Percentiles rank a stretch among this genome's conserved stretches.
These are phyloP conservation scores for Enteromius unitaeniatus DNA, from an alignment of 2,797 vertebrate species.

Conservation along the genomic window DNA sequence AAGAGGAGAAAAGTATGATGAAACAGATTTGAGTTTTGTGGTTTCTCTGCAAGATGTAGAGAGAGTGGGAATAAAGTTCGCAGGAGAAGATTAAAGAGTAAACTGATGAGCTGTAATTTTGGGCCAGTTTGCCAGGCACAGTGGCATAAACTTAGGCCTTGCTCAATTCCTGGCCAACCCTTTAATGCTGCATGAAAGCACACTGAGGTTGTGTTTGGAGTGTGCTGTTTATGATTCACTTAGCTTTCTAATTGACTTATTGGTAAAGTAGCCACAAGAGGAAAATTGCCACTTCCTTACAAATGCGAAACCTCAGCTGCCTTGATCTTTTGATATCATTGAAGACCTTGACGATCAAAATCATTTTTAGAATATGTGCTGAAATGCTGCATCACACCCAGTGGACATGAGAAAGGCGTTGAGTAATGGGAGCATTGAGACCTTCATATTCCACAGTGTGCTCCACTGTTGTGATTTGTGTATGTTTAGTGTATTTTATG, in stretches of 20 bases:
- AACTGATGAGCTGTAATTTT: conserved; percentile 64
- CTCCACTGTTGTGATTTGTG: conserved; percentile 27
- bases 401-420: not conserved
- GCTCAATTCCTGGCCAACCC: conserved; percentile 52
- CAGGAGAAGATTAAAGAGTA: conserved; percentile 66
- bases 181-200: conserved; percentile 60
- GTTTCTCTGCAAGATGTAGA: conserved; percentile 62
- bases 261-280: conserved; percentile 28
- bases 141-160: conserved; percentile 46
- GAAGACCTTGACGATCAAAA: not conserved
- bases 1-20: conserved; percentile 23
- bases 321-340: not conserved
- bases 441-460: conserved; percentile 14
- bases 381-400: conserved; percentile 21
- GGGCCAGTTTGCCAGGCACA: conserved; percentile 65
- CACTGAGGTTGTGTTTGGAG: conserved; percentile 45
- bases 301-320: not conserved
- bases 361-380: not conserved
- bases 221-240: conserved; percentile 50
- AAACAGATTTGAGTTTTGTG: conserved; percentile 41
- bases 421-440: conserved; percentile 26
- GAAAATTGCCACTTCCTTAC: not conserved
- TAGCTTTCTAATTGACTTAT: conserved; percentile 40
- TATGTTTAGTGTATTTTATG: conserved; percentile 37
- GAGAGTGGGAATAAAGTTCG: conserved; percentile 63